Conservation (phyloP, 2,113 vertebrate genomes). For the Myrmophylax atrothorax region DNA sequence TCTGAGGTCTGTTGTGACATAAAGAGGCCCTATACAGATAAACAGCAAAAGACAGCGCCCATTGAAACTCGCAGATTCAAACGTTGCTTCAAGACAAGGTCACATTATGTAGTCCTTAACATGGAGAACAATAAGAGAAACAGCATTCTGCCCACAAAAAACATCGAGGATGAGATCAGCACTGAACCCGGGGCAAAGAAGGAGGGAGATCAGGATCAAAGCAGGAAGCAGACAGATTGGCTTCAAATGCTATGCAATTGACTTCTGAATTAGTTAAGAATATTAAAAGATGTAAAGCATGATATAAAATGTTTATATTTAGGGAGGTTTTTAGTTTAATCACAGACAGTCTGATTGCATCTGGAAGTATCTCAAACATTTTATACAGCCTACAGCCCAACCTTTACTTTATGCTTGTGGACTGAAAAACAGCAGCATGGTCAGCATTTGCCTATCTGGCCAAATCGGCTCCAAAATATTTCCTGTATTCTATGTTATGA, state of each 20-base stretch:
- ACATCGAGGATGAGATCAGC: fast-evolving
- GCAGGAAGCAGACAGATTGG: neutral
- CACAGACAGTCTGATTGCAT: neutral
- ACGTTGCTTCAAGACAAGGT: neutral
- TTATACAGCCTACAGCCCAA: neutral
- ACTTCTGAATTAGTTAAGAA: neutral
- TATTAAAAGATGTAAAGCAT: neutral
- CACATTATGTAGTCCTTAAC: neutral
- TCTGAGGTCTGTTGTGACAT: neutral
- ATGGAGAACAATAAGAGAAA: neutral
- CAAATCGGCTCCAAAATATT: neutral
- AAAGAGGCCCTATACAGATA: neutral
- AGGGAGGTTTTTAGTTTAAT: neutral
- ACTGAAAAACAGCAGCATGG: neutral
- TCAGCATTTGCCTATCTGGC: neutral
- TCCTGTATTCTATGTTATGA: neutral
- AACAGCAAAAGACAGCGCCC: neutral
- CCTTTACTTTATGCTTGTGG: neutral
- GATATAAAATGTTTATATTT: neutral
- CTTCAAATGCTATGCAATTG: neutral
- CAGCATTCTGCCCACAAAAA: neutral
- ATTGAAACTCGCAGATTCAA: neutral
- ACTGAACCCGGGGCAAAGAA: neutral
- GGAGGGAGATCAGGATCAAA: neutral
- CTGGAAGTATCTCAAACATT: neutral